These are phyloP conservation scores for Synanthedon formicaeformis DNA, from an alignment of 2,888 invertebrate species.

Conservation along the genomic window DNA sequence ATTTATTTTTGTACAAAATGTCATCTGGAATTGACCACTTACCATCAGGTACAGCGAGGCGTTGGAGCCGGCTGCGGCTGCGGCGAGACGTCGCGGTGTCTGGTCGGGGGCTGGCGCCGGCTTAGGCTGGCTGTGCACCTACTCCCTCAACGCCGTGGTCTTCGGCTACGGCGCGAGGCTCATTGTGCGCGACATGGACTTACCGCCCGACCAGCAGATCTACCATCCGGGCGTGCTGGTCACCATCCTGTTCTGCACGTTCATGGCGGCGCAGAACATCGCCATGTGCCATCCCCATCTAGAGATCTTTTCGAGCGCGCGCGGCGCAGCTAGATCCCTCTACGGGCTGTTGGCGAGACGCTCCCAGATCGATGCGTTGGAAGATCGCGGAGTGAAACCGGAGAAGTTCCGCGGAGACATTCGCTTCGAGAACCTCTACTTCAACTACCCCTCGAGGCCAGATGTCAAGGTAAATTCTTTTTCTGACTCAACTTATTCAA, in stretches of 20 bases:
- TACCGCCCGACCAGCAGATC: slow-evolving; percentile 63
- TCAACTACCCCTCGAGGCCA: slow-evolving; percentile 82
- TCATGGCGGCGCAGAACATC: slow-evolving; percentile 81
- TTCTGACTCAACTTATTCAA: too few relatives aligned
- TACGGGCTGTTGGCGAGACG: slow-evolving; percentile 76
- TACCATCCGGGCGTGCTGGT: slow-evolving; percentile 79
- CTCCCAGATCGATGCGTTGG: slow-evolving; percentile 37
- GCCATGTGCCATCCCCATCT: slow-evolving; percentile 81
- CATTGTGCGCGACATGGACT: slow-evolving; percentile 72
- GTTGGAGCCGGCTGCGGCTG: slow-evolving; percentile 64
- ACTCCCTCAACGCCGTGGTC: slow-evolving; percentile 77
- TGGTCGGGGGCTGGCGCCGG: slow-evolving; percentile 77
- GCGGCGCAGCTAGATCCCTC: slow-evolving; percentile 79
- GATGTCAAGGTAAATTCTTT: slow-evolving; percentile 71
- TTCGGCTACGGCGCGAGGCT: slow-evolving; percentile 83
- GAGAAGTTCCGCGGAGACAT: slow-evolving; percentile 73
- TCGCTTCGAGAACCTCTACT: slow-evolving; percentile 76
- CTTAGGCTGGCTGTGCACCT: slow-evolving; percentile 80
- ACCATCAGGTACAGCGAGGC: slow-evolving; percentile 51
- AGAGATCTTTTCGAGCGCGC: slow-evolving; percentile 78
- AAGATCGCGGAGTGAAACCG: slow-evolving; percentile 59
- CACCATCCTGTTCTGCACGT: slow-evolving; percentile 79
- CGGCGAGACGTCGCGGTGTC: slow-evolving; percentile 71
- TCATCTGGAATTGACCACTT: too few relatives aligned
- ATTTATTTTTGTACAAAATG: too few relatives aligned